Conservation (phyloP, 37 sponge, comb jelly and placozoan species). For the Trichoplax adhaerens region DNA sequence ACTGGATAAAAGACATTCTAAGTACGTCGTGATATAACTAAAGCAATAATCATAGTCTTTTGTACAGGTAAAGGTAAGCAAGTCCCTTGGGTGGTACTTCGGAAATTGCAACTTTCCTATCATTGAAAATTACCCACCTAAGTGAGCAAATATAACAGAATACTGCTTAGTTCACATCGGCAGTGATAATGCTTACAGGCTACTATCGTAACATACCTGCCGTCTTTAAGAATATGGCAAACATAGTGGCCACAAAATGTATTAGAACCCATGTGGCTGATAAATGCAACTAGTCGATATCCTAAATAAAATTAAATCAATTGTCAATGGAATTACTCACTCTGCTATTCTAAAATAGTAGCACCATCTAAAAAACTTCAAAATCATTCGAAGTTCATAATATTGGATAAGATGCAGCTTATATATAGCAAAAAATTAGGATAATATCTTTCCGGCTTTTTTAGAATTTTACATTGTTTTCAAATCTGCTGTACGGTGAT, state of each 20-base stretch:
- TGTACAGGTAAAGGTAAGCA: constrained; percentile 79
- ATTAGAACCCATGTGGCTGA: constrained; percentile 89
- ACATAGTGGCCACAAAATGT: constrained; percentile 80
- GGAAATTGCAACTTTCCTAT: constrained; percentile 68
- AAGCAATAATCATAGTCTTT: constrained; percentile 7
- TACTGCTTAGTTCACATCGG: neutral
- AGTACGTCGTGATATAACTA: too few relatives aligned
- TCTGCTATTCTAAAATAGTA: too few relatives aligned
- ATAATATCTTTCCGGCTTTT: too few relatives aligned
- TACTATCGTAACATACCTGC: constrained; percentile 7
- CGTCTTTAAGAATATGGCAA: constrained; percentile 68
- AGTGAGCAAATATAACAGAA: neutral
- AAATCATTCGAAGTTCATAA: too few relatives aligned
- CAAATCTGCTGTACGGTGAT: too few relatives aligned
- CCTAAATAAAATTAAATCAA: constrained; percentile 10
- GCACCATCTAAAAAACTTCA: too few relatives aligned
- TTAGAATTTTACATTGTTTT: too few relatives aligned
- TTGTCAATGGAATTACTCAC: too few relatives aligned
- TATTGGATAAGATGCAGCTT: too few relatives aligned
- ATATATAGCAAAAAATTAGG: too few relatives aligned
- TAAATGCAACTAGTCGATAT: constrained; percentile 53
- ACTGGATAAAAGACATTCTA: too few relatives aligned
- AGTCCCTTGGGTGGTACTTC: constrained; percentile 51
- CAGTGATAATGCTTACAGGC: neutral
- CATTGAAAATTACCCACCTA: constrained; percentile 79